Evolutionary conservation across 2,888 invertebrate species (phyloP).

Genomic region (Agrochola litura): DNA sequence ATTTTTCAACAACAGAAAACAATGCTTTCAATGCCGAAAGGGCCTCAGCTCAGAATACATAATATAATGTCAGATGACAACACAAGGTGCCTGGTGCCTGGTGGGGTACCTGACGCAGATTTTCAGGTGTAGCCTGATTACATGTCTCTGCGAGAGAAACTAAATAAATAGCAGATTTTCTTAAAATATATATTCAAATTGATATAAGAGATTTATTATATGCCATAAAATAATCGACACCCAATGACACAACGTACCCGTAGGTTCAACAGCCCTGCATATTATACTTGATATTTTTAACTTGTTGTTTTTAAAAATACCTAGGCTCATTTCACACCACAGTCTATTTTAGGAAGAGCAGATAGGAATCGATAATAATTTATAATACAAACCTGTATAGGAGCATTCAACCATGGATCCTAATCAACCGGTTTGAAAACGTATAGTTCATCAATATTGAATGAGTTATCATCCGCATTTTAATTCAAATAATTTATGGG

Average conservation of each 20-base stretch:
- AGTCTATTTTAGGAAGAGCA: slow-evolving; percentile 34
- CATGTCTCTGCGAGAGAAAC: not conserved
- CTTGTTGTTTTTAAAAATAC: slow-evolving; percentile 26
- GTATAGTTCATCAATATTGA: slow-evolving; percentile 39
- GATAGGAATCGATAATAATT: slow-evolving; percentile 44
- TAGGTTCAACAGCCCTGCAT: slow-evolving; percentile 7
- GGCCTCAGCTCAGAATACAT: too few relatives aligned
- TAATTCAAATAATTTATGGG: slow-evolving; percentile 39
- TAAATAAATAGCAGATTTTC: not conserved
- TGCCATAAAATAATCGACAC: not conserved
- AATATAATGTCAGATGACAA: too few relatives aligned
- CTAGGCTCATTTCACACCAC: slow-evolving; percentile 19
- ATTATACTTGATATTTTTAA: slow-evolving; percentile 13
- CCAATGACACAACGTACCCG: not conserved
- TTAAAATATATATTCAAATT: not conserved
- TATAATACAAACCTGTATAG: slow-evolving; percentile 45
- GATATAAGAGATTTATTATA: not conserved
- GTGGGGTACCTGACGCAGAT: too few relatives aligned
- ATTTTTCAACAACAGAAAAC: too few relatives aligned
- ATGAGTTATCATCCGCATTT: slow-evolving; percentile 40
- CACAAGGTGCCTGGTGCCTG: too few relatives aligned
- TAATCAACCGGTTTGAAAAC: slow-evolving; percentile 43
- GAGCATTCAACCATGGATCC: slow-evolving; percentile 20
- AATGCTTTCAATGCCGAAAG: too few relatives aligned
- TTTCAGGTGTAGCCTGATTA: too few relatives aligned